These are phyloP conservation scores for Bolborhynchus lineola DNA, from an alignment of 2,113 vertebrate species.

Conservation along the genomic window DNA sequence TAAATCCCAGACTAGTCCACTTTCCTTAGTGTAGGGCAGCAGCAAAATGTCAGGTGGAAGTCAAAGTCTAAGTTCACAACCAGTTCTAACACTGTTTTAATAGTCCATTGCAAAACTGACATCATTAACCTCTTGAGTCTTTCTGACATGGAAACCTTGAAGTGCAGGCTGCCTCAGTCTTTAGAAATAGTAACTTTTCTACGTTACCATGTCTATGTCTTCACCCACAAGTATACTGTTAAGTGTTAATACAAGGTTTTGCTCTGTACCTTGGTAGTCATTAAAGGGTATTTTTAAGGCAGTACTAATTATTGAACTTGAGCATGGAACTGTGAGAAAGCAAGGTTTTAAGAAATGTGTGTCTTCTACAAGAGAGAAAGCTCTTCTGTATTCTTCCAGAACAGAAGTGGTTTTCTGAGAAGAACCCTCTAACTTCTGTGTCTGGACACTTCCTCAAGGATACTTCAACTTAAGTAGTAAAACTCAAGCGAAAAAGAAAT, in stretches of 20 bases:
- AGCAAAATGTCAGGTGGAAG: neutral
- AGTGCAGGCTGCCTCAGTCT: neutral
- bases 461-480: neutral
- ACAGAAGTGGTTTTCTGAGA: neutral
- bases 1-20: neutral
- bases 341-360: neutral
- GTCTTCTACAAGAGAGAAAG: neutral
- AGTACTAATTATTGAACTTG: neutral
- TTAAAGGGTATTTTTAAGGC: neutral
- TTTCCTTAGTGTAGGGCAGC: neutral
- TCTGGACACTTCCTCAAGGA: neutral
- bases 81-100: neutral
- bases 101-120: neutral
- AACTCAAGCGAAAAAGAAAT: neutral
- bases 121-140: neutral
- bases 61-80: neutral
- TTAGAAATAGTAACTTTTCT: neutral
- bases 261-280: neutral
- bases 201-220: rapidly evolving
- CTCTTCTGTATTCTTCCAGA: neutral
- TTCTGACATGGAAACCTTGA: neutral
- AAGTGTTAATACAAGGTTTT: neutral
- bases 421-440: neutral
- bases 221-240: neutral
- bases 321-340: neutral